Evolutionary conservation across 2,797 vertebrate species (phyloP), one percentile per base, ranked within the genome.

Genomic region (Lacerta bilineata): DNA sequence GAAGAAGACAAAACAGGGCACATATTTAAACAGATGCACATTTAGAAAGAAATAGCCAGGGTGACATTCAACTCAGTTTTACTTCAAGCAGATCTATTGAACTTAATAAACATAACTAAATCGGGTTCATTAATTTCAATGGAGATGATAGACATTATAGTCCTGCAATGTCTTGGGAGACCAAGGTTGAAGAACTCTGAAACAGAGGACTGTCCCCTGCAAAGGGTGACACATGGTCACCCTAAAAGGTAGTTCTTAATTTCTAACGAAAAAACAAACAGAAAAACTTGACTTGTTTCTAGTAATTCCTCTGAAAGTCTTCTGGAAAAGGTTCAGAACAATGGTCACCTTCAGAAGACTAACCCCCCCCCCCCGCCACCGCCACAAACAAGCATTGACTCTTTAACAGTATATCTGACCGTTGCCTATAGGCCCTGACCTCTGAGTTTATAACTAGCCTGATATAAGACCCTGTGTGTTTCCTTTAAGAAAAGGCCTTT

Each of bases 401-500:
- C 69, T 81, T 89, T 77, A 81, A 8, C 33, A 75, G 33, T 86
- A 77, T 83, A 83, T 79, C 27, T 85, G 66, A 90, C 1, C 69
- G 71, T 6, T 85, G 80, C 23, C 79, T 85, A 9, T 27, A 80
- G 39, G 43, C 0, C 0, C 55, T 84, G 69, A 90, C 77, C 15
- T 76, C 3, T 69, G 64, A 89, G 86, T 81, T 93, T 76, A 84
- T 55, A 78, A 10, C 27, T n/a, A 75, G 61, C 25, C 87, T 81
- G 43, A n/a, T 46, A 41, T 46, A 74, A 86, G 87, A 55, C 64
- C 23, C 18, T 59, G 15, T 61, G 6, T 64, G 20, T 69, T 80
- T 25, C 39, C 17, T 46, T 68, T 89, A 36, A 77, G 46, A 86
- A 90, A 89, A 85, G 83, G 1, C 0, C 13, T 20, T 80, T 89